Evolutionary conservation across 2,113 vertebrate species (phyloP).

Genomic region (Podarcis muralis): DNA sequence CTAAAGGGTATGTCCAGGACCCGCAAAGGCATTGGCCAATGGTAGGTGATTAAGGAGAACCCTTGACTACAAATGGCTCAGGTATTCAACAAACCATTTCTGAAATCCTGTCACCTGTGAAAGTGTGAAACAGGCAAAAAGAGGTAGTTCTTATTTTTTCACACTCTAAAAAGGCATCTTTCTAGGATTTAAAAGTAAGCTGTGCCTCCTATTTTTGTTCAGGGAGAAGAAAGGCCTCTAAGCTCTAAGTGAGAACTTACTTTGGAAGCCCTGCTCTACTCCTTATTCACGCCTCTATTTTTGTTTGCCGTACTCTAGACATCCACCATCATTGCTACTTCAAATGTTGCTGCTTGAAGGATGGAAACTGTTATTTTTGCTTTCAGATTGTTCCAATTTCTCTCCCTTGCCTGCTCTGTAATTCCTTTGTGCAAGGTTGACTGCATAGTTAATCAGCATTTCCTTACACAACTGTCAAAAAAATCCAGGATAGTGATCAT

Average conservation of each 20-base stretch:
- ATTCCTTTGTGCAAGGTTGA: conserved; percentile 13
- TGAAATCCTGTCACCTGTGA: no score
- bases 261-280: background rate
- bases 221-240: background rate
- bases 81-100: no score
- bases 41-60: no score
- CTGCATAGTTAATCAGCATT: background rate
- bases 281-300: background rate
- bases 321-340: background rate
- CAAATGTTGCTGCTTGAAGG: accelerated
- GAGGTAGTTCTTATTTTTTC: background rate
- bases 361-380: conserved; percentile 35
- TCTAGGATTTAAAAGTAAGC: background rate
- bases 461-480: conserved; percentile 26
- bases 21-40: no score
- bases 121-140: no score
- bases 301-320: background rate
- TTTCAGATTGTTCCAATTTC: conserved; percentile 35
- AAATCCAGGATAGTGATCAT: background rate
- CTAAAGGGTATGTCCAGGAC: no score
- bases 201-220: background rate
- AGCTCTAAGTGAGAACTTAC: no score
- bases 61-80: no score
- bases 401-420: conserved; percentile 11
- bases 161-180: no score